Evolutionary conservation across 2,797 vertebrate species (phyloP), one percentile per base, ranked within the genome.

Genomic region (Anabas testudineus): DNA sequence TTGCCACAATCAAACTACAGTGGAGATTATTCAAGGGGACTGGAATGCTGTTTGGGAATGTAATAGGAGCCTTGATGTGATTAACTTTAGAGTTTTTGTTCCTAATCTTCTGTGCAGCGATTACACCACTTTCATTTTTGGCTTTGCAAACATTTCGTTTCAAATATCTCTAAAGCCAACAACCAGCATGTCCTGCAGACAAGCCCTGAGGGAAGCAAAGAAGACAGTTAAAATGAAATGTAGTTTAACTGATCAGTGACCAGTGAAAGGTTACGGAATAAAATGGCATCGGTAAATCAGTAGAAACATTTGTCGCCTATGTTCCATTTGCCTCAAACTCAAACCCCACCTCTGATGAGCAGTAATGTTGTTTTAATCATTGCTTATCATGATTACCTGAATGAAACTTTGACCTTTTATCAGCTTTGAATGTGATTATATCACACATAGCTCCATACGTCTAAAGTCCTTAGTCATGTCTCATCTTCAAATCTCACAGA

Each of bases 401-500:
- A 22, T 7, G 15, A 21, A 36, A 47, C 7, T 3, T 24, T 55
- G n/a, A 74, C 42, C 57, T 80, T 76, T 82, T 68, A 81, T 80
- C 55, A 81, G 28, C 28, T 16, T 73, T 51, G 22, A 15, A 1
- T 39, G 46, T 59, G 54, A 68, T 71, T 46, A 37, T 79, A 58
- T 81, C 76, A 8, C 13, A n/a, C 30, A 43, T 57, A 1, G 42
- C 41, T 42, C 2, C 53, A 26, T 30, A 46, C 84, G 88, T 90
- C 81, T 86, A 84, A 22, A 22, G 21, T 7, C 37, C 7, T 61
- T 28, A 26, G 18, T 80, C 52, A 58, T 2, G 5, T 63, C 56
- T 86, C 82, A 85, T 86, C 81, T 73, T 47, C n/a, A 49, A 32
- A 42, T 22, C 24, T 46, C 22, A 16, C 49, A 59, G 21, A 14